Conservation (phyloP, 2,797 vertebrate species). For the Tolypeutes matacus region DNA sequence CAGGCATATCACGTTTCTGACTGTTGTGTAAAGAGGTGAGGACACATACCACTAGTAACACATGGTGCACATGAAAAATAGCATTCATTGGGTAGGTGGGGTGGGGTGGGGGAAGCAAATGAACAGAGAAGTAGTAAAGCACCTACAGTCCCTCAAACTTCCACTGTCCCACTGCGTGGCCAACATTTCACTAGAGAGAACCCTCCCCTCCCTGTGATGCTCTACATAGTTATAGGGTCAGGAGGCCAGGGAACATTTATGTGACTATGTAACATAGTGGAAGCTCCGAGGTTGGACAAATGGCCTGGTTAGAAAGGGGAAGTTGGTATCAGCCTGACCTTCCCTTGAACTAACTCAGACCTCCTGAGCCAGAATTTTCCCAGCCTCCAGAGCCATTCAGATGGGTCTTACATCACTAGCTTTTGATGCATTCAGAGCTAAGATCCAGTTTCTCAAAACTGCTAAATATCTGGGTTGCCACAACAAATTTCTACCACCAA, state of each 20-base stretch:
- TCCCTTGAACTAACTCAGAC: conserved; percentile 23
- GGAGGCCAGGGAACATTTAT: neutral
- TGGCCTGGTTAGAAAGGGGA: neutral
- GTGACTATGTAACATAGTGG: neutral
- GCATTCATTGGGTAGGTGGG: neutral
- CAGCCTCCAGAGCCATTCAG: neutral
- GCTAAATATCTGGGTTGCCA: conserved; percentile 2
- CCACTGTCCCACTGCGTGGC: neutral
- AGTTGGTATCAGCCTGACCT: neutral
- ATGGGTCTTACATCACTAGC: neutral
- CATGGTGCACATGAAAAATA: neutral
- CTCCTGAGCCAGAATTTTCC: neutral
- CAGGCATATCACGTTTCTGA: neutral
- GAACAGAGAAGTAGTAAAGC: conserved; percentile 31
- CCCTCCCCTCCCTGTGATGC: neutral
- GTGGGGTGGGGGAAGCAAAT: neutral
- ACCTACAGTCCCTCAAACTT: neutral
- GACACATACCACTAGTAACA: neutral
- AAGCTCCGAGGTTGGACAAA: neutral
- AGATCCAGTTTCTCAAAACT: conserved; percentile 57
- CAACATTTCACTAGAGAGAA: neutral
- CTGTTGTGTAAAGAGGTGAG: neutral
- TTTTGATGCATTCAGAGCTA: conserved; percentile 11
- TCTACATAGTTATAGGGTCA: neutral
- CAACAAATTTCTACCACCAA: conserved; percentile 14